Evolutionary conservation across 2,797 vertebrate genomes (phyloP).

Genomic region (Pitangus sulphuratus): DNA sequence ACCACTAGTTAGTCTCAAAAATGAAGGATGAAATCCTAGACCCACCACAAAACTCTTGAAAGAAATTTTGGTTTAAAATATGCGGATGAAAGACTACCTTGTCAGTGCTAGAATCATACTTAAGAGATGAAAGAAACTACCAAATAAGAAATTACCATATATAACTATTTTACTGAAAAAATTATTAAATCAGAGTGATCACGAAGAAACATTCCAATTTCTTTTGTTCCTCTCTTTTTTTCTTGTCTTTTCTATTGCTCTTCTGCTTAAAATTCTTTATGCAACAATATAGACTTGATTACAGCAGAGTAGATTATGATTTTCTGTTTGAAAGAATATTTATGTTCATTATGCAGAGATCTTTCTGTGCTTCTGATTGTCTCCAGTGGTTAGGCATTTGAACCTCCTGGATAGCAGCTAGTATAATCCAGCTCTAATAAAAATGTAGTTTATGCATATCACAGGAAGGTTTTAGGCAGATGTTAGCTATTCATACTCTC

Average conservation of each 20-base stretch:
- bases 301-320: slow-evolving; percentile 66
- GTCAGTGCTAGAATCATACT: slow-evolving; percentile 1
- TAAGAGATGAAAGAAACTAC: slow-evolving; percentile 1
- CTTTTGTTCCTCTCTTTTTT: slow-evolving; percentile 33
- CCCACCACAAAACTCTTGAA: neutral
- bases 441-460: slow-evolving; percentile 51
- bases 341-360: slow-evolving; percentile 77
- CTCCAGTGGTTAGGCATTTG: slow-evolving; percentile 69
- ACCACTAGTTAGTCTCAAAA: neutral
- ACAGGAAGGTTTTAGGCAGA: slow-evolving; percentile 53
- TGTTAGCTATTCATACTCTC: slow-evolving; percentile 39
- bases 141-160: slow-evolving; percentile 53
- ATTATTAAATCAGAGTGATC: slow-evolving; percentile 32
- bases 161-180: slow-evolving; percentile 60
- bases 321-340: slow-evolving; percentile 76
- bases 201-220: slow-evolving; percentile 44
- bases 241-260: slow-evolving; percentile 15
- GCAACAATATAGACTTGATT: slow-evolving; percentile 77
- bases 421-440: slow-evolving; percentile 72
- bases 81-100: neutral
- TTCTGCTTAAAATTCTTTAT: slow-evolving; percentile 73
- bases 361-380: slow-evolving; percentile 70
- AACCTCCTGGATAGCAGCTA: slow-evolving; percentile 64
- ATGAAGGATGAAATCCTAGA: neutral
- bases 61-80: neutral